phyloP scores from a whole-genome alignment of 2,797 vertebrate genomes.

The Loris lydekkerianus region DNA sequence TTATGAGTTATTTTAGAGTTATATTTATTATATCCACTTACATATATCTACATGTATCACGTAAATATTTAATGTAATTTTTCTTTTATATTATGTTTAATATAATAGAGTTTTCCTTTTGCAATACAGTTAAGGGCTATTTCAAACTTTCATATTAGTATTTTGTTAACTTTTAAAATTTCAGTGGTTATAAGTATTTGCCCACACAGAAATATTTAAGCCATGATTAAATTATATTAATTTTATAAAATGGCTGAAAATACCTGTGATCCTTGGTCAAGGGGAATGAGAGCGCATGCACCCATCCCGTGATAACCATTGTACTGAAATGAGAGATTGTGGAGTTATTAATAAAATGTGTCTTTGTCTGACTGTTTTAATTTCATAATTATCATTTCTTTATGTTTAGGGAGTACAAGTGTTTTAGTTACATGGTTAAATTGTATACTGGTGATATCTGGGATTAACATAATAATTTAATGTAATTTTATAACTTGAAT shows the following conservation, averaged over 20 bases:
- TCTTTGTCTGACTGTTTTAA: background rate
- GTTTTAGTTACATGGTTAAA: background rate
- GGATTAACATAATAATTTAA: background rate
- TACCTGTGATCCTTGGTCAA: background rate
- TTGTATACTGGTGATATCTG: background rate
- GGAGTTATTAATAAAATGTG: background rate
- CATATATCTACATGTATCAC: background rate
- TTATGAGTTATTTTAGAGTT: background rate
- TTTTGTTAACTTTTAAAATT: background rate
- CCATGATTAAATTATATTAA: background rate
- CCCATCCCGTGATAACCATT: rapidly evolving
- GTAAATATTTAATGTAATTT: background rate
- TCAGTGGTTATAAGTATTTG: background rate
- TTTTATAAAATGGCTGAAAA: background rate
- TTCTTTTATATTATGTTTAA: background rate
- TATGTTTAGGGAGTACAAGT: background rate
- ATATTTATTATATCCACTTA: background rate
- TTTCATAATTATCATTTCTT: background rate
- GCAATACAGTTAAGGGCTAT: background rate
- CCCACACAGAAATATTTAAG: background rate
- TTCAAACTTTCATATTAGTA: background rate
- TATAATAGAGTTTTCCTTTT: background rate
- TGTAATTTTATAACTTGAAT: background rate
- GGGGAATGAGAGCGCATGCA: background rate
- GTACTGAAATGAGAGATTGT: background rate